phyloP scores from a whole-genome alignment of 2,888 invertebrate genomes.

The Cybosia mesomella region DNA sequence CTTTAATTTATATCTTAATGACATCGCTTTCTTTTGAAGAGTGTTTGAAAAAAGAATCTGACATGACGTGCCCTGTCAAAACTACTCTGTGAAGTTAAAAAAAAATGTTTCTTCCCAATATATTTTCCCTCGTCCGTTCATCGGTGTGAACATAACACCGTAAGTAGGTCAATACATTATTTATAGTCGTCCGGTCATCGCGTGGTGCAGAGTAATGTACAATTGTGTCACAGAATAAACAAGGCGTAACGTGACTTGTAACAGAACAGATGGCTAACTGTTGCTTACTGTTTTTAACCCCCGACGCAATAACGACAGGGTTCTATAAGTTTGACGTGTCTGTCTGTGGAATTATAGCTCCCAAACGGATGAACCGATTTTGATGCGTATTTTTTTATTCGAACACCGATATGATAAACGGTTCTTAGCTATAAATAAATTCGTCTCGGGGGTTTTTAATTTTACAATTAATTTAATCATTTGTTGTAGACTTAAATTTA shows the following conservation, averaged over 20 bases:
- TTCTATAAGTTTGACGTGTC: no score
- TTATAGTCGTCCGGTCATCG: constrained; percentile 74
- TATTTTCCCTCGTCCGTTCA: constrained; percentile 29
- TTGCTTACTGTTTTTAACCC: constrained; percentile 6
- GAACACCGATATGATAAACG: no score
- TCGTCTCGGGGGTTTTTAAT: no score
- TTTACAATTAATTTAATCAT: no score
- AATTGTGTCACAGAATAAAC: constrained; percentile 50
- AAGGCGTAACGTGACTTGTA: constrained; percentile 28
- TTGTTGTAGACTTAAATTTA: no score
- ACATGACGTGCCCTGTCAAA: constrained; percentile 21
- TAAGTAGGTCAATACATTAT: constrained; percentile 82
- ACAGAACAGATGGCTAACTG: constrained; percentile 7
- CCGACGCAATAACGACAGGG: no score
- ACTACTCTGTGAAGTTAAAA: constrained; percentile 16
- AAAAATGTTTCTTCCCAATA: constrained; percentile 32
- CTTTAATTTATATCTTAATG: not conserved
- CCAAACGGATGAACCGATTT: no score
- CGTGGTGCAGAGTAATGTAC: constrained; percentile 45
- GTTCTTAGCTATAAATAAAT: no score
- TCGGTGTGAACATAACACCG: constrained; percentile 32
- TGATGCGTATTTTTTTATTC: no score
- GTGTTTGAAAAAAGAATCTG: constrained; percentile 1
- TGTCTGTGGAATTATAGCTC: no score
- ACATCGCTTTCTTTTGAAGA: constrained; percentile 6